phyloP scores from a whole-genome alignment of 2,113 vertebrate genomes.

The Ia io region DNA sequence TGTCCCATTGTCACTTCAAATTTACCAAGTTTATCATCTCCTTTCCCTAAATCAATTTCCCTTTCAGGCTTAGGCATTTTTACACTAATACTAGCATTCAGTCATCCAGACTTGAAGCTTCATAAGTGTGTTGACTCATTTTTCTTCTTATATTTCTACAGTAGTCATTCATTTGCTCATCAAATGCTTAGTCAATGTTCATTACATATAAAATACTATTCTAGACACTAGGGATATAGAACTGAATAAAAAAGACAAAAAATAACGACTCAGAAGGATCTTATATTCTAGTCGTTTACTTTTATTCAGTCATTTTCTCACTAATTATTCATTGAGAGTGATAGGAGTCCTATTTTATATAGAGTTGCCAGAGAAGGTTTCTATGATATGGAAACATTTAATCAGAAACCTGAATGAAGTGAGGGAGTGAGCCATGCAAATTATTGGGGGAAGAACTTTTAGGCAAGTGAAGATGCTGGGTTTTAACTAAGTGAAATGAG shows the following conservation, averaged over 20 bases:
- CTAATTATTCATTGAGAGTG: slow-evolving; percentile 6
- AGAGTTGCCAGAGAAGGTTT: background rate
- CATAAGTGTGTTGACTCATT: background rate
- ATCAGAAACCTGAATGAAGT: background rate
- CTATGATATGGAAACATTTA: background rate
- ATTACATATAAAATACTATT: background rate
- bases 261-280: background rate
- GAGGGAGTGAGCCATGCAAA: background rate
- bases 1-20: background rate
- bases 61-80: slow-evolving; percentile 1
- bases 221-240: background rate
- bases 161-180: background rate
- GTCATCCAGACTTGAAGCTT: background rate
- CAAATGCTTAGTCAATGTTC: background rate
- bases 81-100: background rate
- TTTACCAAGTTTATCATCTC: background rate
- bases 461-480: background rate
- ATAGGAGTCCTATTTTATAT: background rate
- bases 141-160: background rate
- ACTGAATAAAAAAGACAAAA: slow-evolving; percentile 21
- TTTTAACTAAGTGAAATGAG: slow-evolving; percentile 19
- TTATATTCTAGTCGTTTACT: background rate
- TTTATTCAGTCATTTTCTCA: slow-evolving; percentile 23
- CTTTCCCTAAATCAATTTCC: background rate
- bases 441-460: background rate